Evolutionary conservation across 2,888 invertebrate species (phyloP), one percentile per base, ranked within the genome.

Genomic region (Brachyptera putata): DNA sequence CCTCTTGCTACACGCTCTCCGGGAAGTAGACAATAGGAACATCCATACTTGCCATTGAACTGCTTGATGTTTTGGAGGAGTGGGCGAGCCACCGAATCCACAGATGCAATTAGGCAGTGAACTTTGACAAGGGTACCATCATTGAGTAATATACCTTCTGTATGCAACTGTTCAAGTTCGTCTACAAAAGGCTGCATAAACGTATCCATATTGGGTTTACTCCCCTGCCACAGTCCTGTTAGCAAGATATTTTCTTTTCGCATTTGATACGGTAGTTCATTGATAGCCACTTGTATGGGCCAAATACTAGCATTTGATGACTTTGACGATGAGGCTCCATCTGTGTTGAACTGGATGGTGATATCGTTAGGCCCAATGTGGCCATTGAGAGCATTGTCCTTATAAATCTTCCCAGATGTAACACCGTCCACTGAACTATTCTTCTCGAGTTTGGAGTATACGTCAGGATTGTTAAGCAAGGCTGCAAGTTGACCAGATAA

Each of bases 61-160:
- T 50, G 50, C 25, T 22, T 50, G 24, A 50, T 50, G n/a, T 30
- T 22, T 24, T 50, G 50, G 21, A 50, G 50, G 2, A 16, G 16
- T 25, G 50, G 50, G 16, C 50, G 16, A 11, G 50, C 50, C 11
- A 50, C 50, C 14, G 50, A 50, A 50, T 50, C 50, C 50, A 50
- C 50, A 24, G 50, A 22, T 24, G 24, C 21, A 2, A 50, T 22
- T n/a, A 22, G 5, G n/a, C 26, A 26, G 16, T 50, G 50, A 24
- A 22, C 22, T 3, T 25, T 13, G 13, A 13, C 11, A 13, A 21
- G 22, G n/a, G 14, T 9, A 9, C 26, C 30, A 30, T 22, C 22
- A 25, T 1, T n/a, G 16, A 50, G 13, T 3, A 37, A 37, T 37
- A 37, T 37, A 5, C 37, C 37, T 3, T 4, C 13, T 13, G 3